Evolutionary conservation across 2,797 vertebrate genomes (phyloP), one percentile per base, ranked within the genome.

Genomic region (Crocidura indochinensis): DNA sequence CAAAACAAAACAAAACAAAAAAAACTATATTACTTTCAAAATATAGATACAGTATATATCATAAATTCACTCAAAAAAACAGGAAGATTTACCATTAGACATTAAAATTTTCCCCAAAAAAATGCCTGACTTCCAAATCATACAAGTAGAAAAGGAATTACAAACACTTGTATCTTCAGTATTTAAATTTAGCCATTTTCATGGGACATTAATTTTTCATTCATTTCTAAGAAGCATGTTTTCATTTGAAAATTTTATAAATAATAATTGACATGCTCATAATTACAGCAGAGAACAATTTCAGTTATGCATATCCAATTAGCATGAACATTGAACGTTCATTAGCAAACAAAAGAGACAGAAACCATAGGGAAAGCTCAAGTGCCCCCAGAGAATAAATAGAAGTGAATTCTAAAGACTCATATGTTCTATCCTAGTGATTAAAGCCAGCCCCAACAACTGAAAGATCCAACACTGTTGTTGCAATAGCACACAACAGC

Each of bases 161-260:
- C 75, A 83, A 73, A 75, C 85, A 74, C 47, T 62, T 10, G 1
- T 82, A 90, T 87, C 86, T 73, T 78, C 22, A 0, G 31, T 90
- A 91, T 92, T 62, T 46, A 80, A 84, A 84, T 84, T 62, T 77
- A 20, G 51, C 31, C 74, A 26, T 73, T 91, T 92, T 68, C 69
- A 85, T 79, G 86, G 73, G 77, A 85, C 83, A 64, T 91, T 80
- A 91, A 75, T 76, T 90, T 87, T 68, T 87, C 27, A 81, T 93
- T 94, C 69, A 67, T 82, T 94, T 91, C 68, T 44, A 82, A 88
- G 49, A 53, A 86, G 72, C 68, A 15, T 85, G 79, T 68, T 94
- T 94, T 85, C 91, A 74, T 82, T 90, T 65, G 69, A 90, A 91
- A 80, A 80, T 73, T 85, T 86, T 64, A 46, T 88, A 96, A 96